phyloP scores from a whole-genome alignment of 2,888 invertebrate species.

The Tachystola acroxantha region DNA sequence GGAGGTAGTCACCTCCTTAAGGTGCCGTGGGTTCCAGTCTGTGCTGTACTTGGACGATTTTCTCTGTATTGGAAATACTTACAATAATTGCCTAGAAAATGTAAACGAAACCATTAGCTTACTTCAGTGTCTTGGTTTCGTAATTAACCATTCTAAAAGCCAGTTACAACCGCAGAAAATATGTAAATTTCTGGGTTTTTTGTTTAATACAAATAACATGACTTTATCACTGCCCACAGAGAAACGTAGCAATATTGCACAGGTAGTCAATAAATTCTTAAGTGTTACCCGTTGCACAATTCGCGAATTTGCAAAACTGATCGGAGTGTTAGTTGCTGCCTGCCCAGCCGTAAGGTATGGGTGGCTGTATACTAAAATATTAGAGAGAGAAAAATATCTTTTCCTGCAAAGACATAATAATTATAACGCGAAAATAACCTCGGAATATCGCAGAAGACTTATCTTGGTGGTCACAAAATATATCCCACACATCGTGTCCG shows the following conservation, averaged over 20 bases:
- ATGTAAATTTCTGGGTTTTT: conserved; percentile 3
- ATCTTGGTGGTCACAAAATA: conserved; percentile 2
- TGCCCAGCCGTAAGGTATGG: background rate
- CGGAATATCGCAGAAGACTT: background rate
- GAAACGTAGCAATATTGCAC: background rate
- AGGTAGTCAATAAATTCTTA: background rate
- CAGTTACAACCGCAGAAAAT: background rate
- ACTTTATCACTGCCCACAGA: background rate
- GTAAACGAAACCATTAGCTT: background rate
- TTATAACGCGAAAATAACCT: background rate
- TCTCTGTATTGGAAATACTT: background rate
- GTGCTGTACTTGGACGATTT: background rate
- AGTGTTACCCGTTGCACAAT: background rate
- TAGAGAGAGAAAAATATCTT: conserved; percentile 4
- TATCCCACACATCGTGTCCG: background rate
- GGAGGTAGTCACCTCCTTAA: background rate
- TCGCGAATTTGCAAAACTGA: background rate
- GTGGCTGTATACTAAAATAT: conserved; percentile 4
- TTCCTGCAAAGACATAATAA: background rate
- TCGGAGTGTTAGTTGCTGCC: background rate
- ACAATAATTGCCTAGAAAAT: background rate
- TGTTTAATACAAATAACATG: background rate
- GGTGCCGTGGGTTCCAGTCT: background rate
- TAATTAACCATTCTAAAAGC: conserved; percentile 2
- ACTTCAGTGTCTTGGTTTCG: background rate